Conservation (phyloP, 2,888 invertebrate genomes). For the Pandemis cinnamomeana region DNA sequence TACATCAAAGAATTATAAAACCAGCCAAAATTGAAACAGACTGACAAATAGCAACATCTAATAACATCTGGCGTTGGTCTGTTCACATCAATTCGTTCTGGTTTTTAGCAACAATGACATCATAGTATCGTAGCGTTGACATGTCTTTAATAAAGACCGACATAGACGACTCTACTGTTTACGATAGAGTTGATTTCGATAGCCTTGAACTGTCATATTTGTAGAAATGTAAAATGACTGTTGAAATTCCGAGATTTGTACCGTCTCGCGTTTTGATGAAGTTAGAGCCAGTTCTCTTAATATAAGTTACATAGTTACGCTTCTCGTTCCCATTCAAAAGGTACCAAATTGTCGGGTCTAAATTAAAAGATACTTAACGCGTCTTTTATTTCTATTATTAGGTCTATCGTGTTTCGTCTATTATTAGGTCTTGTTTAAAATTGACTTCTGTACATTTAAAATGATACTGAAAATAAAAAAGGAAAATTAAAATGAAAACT, state of each 20-base stretch:
- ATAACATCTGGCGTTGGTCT: conserved; percentile 18
- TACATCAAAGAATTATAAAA: background rate
- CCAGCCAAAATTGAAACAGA: background rate
- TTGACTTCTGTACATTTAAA: too few species aligned
- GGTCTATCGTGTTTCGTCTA: too few species aligned
- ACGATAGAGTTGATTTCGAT: conserved; percentile 3
- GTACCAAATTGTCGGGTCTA: too few species aligned
- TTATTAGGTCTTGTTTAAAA: too few species aligned
- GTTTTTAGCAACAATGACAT: conserved; percentile 35
- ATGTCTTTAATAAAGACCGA: conserved; percentile 18
- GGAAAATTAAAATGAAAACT: too few species aligned
- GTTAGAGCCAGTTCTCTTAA: too few species aligned
- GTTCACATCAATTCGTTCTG: conserved; percentile 10
- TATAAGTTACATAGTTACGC: too few species aligned
- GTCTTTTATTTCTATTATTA: too few species aligned
- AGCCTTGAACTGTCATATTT: conserved; percentile 16
- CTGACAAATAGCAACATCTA: background rate
- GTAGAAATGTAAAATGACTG: background rate
- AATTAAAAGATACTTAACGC: too few species aligned
- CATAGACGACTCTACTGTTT: conserved; percentile 8
- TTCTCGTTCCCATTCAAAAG: too few species aligned
- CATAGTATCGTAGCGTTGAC: conserved; percentile 14
- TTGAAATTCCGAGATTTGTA: background rate
- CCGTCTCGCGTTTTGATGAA: background rate
- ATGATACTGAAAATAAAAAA: too few species aligned